Evolutionary conservation across 2,888 invertebrate species (phyloP), one percentile per base, ranked within the genome.

Genomic region (Dioctria linearis): DNA sequence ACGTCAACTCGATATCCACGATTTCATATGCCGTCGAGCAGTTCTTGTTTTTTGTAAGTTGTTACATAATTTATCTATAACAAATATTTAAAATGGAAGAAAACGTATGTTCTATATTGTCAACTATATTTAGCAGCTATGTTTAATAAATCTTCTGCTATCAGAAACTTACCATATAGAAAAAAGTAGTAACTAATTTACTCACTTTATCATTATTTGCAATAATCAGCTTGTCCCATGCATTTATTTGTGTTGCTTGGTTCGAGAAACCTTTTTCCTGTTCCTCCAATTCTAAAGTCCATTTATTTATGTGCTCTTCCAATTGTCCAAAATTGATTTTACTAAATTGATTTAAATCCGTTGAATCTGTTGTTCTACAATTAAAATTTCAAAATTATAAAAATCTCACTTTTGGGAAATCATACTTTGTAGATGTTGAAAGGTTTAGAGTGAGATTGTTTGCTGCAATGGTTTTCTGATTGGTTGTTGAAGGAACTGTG

Each of bases 201-300:
- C 61, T 65, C 25, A 82, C 94, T 91, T 97, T 98, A 83, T 98
- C 97, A 37, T 97, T 97, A 87, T 98, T 98, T 40, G 93, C 92
- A 80, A 97, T 95, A 2, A 98, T 91, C 59, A 97, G 90, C 83
- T 95, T 92, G 87, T 99, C 98, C 98, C 98, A 98, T 0, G 96
- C 95, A 88, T 98, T 98, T 80, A 98, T 93, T 89, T 98, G 96
- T 4, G 96, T 95, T 0, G 98, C 98, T 88, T 98, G 98, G 87
- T 96, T 95, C 81, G 96, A 93, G 87, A 98, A 98, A 0, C 94
- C 92, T 87, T 95, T 95, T 87, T 98, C 98, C 86, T 98, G 97
- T 84, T 97, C 97, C 84, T 97, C 96, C 57, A 98, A 88, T 85
- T 98, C 97, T 0, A 95, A 87, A 0, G 95, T 96, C 97, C 98